Evolutionary conservation across 2,888 invertebrate species (phyloP), one percentile per base, ranked within the genome.

Genomic region (Agriopis marginaria): DNA sequence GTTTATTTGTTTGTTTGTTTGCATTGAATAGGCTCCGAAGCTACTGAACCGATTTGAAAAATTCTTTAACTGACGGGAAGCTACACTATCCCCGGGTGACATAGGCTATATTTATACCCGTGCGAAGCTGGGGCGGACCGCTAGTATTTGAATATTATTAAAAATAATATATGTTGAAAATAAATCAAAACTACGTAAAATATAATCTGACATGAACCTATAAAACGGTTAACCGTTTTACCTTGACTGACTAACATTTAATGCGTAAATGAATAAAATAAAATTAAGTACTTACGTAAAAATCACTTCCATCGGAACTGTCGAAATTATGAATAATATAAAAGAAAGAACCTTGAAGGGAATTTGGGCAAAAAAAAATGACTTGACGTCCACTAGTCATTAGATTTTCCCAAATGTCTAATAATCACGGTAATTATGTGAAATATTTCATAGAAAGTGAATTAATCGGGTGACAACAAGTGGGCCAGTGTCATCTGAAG

Each of bases 401-500:
- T 14, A 42, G 23, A 14, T 59, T 53, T 59, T 32, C 11, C 14
- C 32, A 58, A 64, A 58, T 44, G 39, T 12, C 45, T 59, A 59
- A 65, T 66, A 56, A 55, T 45, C 45, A 45, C 58, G 7, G 2
- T 45, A 23, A 58, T 58, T 58, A 58, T 45, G 58, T 45, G 51
- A 47, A 58, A 63, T 66, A 65, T 59, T 63, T 66, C 45, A 63
- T 63, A 71, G 66, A 74, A 72, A 72, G 68, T 70, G 63, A 12
- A 50, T 50, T 55, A 62, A 71, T 70, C 32, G 42, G 14, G 59
- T 61, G 59, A 61, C 39, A 72, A 17, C 72, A 81, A 79, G 75
- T 71, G 17, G 73, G 80, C 75, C 79, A 80, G 80, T 80, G 79
- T 75, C 80, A 75, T 81, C 78, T 72, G 77, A 81, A 86, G 85